phyloP scores from a whole-genome alignment of 2,113 vertebrate species.

The Tonatia bakeri region DNA sequence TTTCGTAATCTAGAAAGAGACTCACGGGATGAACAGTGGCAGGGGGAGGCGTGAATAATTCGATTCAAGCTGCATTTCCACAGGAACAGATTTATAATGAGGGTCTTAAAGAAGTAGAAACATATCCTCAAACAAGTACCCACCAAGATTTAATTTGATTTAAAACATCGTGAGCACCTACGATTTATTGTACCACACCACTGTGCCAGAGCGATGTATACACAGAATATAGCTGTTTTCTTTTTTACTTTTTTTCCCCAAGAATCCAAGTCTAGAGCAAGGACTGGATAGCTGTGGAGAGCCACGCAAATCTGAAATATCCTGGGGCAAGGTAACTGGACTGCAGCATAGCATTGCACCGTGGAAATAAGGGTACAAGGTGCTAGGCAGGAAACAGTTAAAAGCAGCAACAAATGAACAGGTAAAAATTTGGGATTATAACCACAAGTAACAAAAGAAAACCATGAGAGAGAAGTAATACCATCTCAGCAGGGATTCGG shows the following conservation, averaged over 20 bases:
- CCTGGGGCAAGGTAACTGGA: too few species aligned
- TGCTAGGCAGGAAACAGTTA: background rate
- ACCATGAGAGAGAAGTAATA: accelerated
- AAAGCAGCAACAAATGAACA: too few species aligned
- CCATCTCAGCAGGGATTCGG: background rate
- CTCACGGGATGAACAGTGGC: background rate
- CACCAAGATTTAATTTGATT: background rate
- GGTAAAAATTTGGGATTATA: accelerated
- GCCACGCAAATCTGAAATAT: too few species aligned
- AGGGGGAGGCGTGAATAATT: accelerated
- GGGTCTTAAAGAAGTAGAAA: background rate
- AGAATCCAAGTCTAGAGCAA: too few species aligned
- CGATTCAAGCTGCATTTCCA: background rate
- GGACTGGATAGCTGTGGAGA: too few species aligned
- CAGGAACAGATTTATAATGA: background rate
- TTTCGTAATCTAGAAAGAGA: background rate
- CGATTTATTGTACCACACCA: too few species aligned
- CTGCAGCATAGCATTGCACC: too few species aligned
- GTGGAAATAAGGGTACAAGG: too few species aligned
- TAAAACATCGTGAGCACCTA: background rate
- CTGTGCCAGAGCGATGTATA: too few species aligned
- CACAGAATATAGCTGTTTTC: too few species aligned
- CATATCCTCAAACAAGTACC: background rate
- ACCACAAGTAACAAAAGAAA: too few species aligned
- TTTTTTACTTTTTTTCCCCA: too few species aligned